phyloP scores from a whole-genome alignment of 2,797 vertebrate species.

The Telmatherina bonti region DNA sequence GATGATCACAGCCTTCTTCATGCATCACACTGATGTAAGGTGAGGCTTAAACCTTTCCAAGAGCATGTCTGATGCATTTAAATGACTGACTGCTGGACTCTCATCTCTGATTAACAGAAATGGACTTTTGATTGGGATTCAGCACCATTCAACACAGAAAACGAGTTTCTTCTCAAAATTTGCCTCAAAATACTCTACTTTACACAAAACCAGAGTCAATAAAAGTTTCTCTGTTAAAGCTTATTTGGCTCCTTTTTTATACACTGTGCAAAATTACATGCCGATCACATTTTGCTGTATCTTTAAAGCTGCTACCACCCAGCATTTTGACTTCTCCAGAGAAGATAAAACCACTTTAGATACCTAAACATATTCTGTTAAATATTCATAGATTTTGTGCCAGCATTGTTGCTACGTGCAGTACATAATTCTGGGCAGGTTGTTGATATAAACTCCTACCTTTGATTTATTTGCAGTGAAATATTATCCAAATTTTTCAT shows the following conservation, averaged over 20 bases:
- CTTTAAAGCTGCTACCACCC: constrained; percentile 9
- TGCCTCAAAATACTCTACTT: not conserved
- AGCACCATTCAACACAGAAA: not conserved
- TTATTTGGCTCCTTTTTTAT: constrained; percentile 6
- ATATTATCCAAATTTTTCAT: not conserved
- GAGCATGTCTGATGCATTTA: constrained; percentile 8
- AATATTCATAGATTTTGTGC: constrained; percentile 37
- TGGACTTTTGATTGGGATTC: constrained; percentile 36
- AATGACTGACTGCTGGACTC: constrained; percentile 5
- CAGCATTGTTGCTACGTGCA: constrained; percentile 20
- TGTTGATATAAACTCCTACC: not conserved
- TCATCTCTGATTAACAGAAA: too few species aligned
- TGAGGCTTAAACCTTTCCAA: not conserved
- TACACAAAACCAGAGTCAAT: not conserved
- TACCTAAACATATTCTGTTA: constrained; percentile 21
- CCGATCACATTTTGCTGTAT: constrained; percentile 14
- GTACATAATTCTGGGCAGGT: constrained; percentile 20
- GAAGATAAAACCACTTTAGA: constrained; percentile 5
- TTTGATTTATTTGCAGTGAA: not conserved
- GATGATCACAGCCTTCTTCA: not conserved
- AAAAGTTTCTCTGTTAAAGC: not conserved
- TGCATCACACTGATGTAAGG: not conserved
- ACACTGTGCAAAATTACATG: constrained; percentile 7
- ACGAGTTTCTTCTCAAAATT: not conserved
- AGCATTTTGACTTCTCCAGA: constrained; percentile 3